Evolutionary conservation across 2,888 invertebrate species (phyloP).

Genomic region (Diadegma fenestrale): DNA sequence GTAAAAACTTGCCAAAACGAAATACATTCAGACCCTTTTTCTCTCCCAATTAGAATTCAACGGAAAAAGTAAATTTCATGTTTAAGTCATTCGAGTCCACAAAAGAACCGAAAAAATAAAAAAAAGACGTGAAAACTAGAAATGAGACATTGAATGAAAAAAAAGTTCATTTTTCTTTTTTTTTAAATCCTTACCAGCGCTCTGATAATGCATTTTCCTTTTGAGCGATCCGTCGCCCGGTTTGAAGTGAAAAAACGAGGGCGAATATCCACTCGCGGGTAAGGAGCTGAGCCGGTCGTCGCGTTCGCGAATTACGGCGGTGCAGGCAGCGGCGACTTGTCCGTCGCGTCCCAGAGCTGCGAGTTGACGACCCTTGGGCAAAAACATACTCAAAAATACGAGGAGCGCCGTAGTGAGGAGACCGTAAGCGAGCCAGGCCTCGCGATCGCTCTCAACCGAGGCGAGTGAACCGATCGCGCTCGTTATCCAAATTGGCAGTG

Average conservation of each 20-base stretch:
- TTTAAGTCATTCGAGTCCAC: background rate
- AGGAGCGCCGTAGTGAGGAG: conserved; percentile 93
- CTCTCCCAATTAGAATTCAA: too few relatives aligned
- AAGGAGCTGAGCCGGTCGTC: conserved; percentile 94
- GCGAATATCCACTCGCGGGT: conserved; percentile 94
- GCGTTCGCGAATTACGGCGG: conserved; percentile 88
- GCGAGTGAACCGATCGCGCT: conserved; percentile 88
- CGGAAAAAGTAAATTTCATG: too few relatives aligned
- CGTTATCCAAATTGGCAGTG: conserved; percentile 95
- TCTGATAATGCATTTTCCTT: conserved; percentile 86
- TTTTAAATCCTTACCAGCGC: conserved; percentile 80
- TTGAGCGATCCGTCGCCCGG: conserved; percentile 92
- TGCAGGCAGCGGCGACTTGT: conserved; percentile 67
- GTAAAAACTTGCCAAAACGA: background rate
- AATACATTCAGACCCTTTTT: background rate
- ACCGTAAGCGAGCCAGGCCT: conserved; percentile 96
- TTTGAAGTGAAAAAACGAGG: conserved; percentile 97
- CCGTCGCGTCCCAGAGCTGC: conserved; percentile 97
- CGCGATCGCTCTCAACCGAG: conserved; percentile 89
- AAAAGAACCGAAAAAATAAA: background rate
- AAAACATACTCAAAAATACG: conserved; percentile 96
- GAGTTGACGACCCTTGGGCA: conserved; percentile 95
- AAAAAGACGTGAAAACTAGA: background rate
- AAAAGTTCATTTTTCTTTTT: background rate
- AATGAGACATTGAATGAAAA: background rate